Evolutionary conservation across 2,888 invertebrate species (phyloP).

Genomic region (Crepidodera aurea): DNA sequence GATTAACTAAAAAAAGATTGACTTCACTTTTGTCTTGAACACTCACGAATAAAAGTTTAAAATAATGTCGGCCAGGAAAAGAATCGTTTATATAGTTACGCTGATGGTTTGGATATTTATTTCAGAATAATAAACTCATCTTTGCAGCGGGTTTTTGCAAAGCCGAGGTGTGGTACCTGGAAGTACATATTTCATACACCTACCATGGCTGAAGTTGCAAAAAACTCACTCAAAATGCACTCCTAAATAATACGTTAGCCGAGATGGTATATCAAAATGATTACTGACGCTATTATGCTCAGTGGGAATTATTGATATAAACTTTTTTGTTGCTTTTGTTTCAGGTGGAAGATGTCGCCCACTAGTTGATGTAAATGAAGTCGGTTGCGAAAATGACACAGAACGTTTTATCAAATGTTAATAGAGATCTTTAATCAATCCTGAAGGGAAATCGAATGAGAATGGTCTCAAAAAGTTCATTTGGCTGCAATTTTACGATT

Average conservation of each 20-base stretch:
- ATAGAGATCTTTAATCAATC: no score
- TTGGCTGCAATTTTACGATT: no score
- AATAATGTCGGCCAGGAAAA: no score
- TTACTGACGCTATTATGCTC: conserved; percentile 6
- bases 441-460: no score
- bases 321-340: background rate
- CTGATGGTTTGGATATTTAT: no score
- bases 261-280: conserved; percentile 11
- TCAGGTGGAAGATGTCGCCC: background rate
- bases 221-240: conserved; percentile 12
- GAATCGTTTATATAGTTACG: no score
- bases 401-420: no score
- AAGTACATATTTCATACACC: conserved; percentile 28
- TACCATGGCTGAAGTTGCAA: conserved; percentile 5
- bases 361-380: background rate
- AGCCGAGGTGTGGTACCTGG: conserved; percentile 26
- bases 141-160: background rate
- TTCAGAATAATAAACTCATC: background rate
- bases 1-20: no score
- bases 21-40: no score
- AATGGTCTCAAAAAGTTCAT: no score
- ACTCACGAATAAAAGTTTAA: no score
- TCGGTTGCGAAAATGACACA: no score
- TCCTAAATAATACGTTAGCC: conserved; percentile 14
- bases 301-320: conserved; percentile 1